phyloP scores from a whole-genome alignment of 2,113 vertebrate species.

The Symphodus melops region DNA sequence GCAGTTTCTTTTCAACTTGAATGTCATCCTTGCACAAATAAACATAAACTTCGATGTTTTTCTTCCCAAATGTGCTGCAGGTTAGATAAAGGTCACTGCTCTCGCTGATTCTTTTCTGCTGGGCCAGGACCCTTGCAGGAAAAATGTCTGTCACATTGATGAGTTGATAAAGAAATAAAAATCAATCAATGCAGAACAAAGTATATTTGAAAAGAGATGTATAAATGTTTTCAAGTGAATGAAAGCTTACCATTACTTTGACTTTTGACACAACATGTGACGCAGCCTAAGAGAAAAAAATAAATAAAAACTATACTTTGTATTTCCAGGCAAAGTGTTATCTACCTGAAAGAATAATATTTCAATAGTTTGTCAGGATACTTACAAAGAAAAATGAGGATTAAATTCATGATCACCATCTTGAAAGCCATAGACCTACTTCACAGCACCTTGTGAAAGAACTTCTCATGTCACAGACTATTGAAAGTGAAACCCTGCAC shows the following conservation, averaged over 20 bases:
- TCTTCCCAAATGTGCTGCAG: conserved; percentile 59
- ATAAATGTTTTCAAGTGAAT: neutral
- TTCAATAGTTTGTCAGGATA: neutral
- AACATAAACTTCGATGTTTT: neutral
- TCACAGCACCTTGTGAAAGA: neutral
- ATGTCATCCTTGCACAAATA: conserved; percentile 33
- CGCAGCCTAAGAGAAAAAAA: conserved; percentile 15
- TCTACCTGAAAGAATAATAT: no score
- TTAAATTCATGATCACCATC: conserved; percentile 9
- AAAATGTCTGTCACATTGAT: conserved; percentile 12
- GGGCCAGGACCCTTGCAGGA: conserved; percentile 46
- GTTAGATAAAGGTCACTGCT: conserved; percentile 38
- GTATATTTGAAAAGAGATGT: neutral
- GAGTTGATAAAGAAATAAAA: conserved; percentile 6
- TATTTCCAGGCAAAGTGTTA: neutral
- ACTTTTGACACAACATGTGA: neutral
- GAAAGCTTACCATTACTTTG: conserved; percentile 18
- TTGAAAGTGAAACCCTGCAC: neutral
- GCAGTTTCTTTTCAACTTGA: accelerated
- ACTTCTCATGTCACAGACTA: neutral
- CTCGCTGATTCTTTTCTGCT: conserved; percentile 34
- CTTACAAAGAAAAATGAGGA: conserved; percentile 51
- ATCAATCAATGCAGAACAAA: accelerated
- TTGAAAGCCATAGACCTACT: accelerated
- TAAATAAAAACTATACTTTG: neutral